Conservation (phyloP, 2,113 vertebrate genomes). For the Lepisosteus osseus region DNA sequence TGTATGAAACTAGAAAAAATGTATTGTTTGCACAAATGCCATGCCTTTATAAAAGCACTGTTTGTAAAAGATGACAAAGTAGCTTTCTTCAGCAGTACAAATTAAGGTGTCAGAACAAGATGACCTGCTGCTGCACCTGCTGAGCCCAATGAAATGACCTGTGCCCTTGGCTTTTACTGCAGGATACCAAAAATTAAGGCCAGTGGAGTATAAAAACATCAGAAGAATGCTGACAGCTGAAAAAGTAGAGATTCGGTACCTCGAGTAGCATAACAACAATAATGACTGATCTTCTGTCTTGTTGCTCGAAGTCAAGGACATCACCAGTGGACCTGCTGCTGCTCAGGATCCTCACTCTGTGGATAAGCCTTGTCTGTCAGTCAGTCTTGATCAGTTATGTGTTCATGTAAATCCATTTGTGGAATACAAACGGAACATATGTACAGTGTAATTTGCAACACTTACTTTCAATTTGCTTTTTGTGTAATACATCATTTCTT, state of each 20-base stretch:
- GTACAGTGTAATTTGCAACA: no score
- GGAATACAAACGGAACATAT: no score
- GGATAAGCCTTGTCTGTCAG: background rate
- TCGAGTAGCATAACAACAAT: conserved; percentile 22
- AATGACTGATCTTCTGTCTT: no score
- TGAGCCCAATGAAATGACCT: background rate
- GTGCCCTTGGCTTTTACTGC: background rate
- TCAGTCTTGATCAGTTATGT: background rate
- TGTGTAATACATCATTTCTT: no score
- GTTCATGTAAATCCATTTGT: background rate
- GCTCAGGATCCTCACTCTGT: background rate
- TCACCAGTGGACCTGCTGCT: conserved; percentile 20
- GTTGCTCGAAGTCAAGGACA: background rate
- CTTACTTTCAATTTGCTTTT: no score
- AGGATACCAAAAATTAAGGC: conserved; percentile 49
- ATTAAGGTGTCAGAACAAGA: no score
- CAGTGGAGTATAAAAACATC: conserved; percentile 29
- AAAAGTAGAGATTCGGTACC: conserved; percentile 43
- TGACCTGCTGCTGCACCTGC: no score
- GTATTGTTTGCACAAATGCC: no score
- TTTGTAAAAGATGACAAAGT: no score
- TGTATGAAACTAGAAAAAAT: no score
- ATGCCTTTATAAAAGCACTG: no score
- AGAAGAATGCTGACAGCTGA: conserved; percentile 39
- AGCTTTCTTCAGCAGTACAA: no score